Evolutionary conservation across 2,797 vertebrate genomes (phyloP), one percentile per base, ranked within the genome.

Genomic region (Cynodonichthys magdalenae): DNA sequence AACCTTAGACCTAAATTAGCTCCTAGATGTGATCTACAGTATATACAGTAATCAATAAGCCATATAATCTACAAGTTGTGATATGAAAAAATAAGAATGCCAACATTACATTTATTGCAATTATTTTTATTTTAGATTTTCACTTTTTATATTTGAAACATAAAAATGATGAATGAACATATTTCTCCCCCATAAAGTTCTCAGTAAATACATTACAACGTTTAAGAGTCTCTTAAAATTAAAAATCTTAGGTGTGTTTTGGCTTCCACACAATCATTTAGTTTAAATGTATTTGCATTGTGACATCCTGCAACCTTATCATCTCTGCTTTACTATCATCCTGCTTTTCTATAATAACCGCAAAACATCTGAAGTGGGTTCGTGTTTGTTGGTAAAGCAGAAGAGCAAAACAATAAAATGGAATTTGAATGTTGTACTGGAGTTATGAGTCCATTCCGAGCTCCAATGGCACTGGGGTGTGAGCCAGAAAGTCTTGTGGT

Each of bases 401-500:
- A 74, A 75, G 55, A 59, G 63, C 52, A 44, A 63, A 61, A 81
- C 85, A 84, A 89, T 86, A 79, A 86, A 36, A 71, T 63, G 68
- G 57, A 82, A 79, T 82, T 77, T 66, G 79, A 80, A 84, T 77
- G 74, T 81, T 79, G 57, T 59, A 59, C 66, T 27, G 59, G 63
- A 74, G 62, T 74, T 81, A 72, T 79, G 75, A 74, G 54, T 69
- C 83, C 65, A 50, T 78, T 81, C 62, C 70, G 73, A 69, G 60
- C 72, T 63, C 56, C 29, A 59, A 62, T 45, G 68, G 79, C 51
- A 46, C 79, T 64, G 66, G 81, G 75, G 63, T 65, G 42, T 0
- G 42, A 83, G 88, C 89, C 89, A 89, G 74, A 80, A 69, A 60
- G 69, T 79, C 75, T 82, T 28, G 47, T 51, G 71, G 73, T 69